Evolutionary conservation across 2,113 vertebrate genomes (phyloP), one percentile per base, ranked within the genome.

Genomic region (Noturus placidus): DNA sequence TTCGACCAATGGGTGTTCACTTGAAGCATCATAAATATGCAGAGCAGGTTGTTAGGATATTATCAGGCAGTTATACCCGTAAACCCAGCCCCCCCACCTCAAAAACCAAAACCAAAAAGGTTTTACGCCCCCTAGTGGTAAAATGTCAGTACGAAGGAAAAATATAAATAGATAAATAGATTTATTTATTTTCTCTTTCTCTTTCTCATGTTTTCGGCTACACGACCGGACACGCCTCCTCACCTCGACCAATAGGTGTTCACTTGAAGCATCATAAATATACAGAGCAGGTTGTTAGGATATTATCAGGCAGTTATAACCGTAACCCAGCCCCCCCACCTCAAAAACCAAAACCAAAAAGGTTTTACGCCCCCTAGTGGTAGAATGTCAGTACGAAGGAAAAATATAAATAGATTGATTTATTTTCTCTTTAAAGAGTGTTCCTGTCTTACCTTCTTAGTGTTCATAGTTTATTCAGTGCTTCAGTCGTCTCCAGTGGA

Each of bases 391-490:
- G 13, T 3, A 54, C 13, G 46, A 30, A 8, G 30, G 11, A 33
- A 19, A 20, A 27, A 57, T 50, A 57, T 72, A 20, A 67, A 13
- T 1, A 42, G 38, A 42, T 42, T 42, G 5, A 63, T 52, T 52
- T 27, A 14, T 25, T 74, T 50, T 77, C 52, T n/a, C 3, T n/a
- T 30, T 61, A 27, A 25, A 6, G 33, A 52, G 11, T 11, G 10
- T 38, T 70, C 35, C 20, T 42, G 8, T 76, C 9, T 59, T 67
- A 61, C 82, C 46, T 38, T 88, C 22, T 65, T 72, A 13, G 15
- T 61, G 38, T 88, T 76, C 84, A 81, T 88, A 65, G 82, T 87
- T 84, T 77, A 88, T 88, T 27, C 10, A 65, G 74, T 30, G 54
- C 27, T 69, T 70, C 35, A 19, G 27, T 69, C 52, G 82, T 57